Evolutionary conservation across 2,888 invertebrate genomes (phyloP).

Genomic region (Tipula confusa): DNA sequence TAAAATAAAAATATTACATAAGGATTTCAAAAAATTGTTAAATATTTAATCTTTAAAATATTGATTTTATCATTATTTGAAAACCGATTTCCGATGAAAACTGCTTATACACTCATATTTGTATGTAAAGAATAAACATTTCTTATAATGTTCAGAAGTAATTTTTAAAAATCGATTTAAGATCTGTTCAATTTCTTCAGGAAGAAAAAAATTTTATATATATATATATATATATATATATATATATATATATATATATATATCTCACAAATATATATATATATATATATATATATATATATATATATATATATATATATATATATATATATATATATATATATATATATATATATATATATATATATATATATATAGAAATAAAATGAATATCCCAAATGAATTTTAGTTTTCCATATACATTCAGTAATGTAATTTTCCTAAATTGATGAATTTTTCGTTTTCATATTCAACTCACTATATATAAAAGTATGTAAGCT

Average conservation of each 20-base stretch:
- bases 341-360: no score
- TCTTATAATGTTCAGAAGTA: neutral
- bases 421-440: neutral
- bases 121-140: neutral
- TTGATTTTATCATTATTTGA: neutral
- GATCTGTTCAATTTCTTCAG: neutral
- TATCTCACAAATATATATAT: no score
- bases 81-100: neutral
- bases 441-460: neutral
- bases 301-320: no score
- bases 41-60: no score
- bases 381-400: neutral
- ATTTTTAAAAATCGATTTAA: neutral
- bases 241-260: no score
- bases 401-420: neutral
- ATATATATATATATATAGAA: no score
- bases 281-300: no score
- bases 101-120: neutral
- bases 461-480: neutral
- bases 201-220: neutral
- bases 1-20: no score
- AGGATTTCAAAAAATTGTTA: no score
- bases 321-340: no score
- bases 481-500: neutral
- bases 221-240: no score